Evolutionary conservation across 2,797 vertebrate species (phyloP).

Genomic region (Rhodeus uyekii): DNA sequence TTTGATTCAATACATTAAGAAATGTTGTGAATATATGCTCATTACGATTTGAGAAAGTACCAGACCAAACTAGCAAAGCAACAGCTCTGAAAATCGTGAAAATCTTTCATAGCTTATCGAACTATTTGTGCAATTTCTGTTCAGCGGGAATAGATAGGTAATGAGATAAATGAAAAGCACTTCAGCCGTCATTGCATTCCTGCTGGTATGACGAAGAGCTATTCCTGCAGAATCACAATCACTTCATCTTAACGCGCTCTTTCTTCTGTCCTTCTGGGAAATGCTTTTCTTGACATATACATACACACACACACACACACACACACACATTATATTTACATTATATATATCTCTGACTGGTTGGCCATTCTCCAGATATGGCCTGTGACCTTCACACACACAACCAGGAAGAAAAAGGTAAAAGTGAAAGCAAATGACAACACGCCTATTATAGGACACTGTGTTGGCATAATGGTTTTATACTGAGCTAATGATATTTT

Average conservation of each 20-base stretch:
- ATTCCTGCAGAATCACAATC: conserved; percentile 15
- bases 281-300: conserved; percentile 20
- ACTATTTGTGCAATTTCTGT: conserved; percentile 10
- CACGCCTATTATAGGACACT: not conserved
- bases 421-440: conserved; percentile 30
- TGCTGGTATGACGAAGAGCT: not conserved
- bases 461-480: not conserved
- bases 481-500: not conserved
- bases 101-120: not conserved
- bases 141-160: not conserved
- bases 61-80: not conserved
- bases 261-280: not conserved
- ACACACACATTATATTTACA: too few species aligned
- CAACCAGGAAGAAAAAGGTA: not conserved
- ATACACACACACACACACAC: too few species aligned
- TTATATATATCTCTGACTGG: too few species aligned
- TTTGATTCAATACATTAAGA: not conserved
- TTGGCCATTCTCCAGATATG: conserved; percentile 2
- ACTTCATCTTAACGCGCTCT: not conserved
- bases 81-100: not conserved
- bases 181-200: not conserved
- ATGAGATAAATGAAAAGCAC: conserved; percentile 25
- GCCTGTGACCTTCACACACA: conserved; percentile 17
- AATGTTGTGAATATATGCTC: not conserved
- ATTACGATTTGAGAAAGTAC: not conserved